These are phyloP conservation scores for Polypterus senegalus DNA, from an alignment of 2,113 vertebrate species.

Conservation along the genomic window DNA sequence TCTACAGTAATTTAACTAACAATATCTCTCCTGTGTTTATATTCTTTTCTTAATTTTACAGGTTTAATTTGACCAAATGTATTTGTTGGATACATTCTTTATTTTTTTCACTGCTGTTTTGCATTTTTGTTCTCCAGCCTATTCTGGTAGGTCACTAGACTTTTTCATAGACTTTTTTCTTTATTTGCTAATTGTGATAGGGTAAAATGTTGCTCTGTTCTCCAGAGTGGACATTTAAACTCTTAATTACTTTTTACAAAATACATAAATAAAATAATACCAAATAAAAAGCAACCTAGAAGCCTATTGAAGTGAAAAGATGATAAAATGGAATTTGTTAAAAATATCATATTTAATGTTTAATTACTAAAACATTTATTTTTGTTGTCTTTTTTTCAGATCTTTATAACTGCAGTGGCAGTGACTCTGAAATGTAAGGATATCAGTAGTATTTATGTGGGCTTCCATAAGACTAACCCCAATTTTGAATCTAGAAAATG, in stretches of 20 bases:
- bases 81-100: constrained; percentile 52
- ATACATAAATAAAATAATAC: too few species aligned
- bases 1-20: too few species aligned
- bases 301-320: too few species aligned
- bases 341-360: too few species aligned
- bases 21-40: too few species aligned
- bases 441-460: constrained; percentile 24
- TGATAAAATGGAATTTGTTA: too few species aligned
- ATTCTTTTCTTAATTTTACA: constrained; percentile 21
- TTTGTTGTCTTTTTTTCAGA: constrained; percentile 30
- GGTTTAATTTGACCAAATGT: constrained; percentile 42
- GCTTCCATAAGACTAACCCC: constrained; percentile 14
- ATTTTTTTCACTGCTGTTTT: constrained; percentile 46
- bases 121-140: constrained; percentile 56
- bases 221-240: too few species aligned
- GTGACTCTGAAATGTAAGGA: constrained; percentile 38
- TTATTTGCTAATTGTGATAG: too few species aligned
- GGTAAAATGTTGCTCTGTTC: too few species aligned
- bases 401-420: constrained; percentile 33
- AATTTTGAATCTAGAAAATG: constrained; percentile 19
- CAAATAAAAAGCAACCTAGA: too few species aligned
- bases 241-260: too few species aligned
- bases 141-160: constrained; percentile 31
- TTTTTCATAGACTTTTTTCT: background rate
- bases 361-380: background rate